These are phyloP conservation scores for Noctua comes DNA, from an alignment of 2,888 invertebrate genomes.

Conservation along the genomic window DNA sequence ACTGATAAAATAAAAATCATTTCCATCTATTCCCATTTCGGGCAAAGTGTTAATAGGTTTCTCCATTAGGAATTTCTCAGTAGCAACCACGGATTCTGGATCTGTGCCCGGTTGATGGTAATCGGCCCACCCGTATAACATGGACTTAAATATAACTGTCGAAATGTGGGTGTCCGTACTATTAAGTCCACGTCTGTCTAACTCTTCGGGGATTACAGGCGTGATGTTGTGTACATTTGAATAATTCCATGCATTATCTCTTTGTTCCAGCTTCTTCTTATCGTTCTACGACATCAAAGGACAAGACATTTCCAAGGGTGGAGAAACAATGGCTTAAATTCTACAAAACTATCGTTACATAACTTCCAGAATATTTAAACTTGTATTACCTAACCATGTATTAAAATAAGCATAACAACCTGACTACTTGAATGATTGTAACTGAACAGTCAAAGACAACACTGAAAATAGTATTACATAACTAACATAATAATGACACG, in stretches of 20 bases:
- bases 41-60: too few relatives aligned
- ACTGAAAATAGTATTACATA: conserved; percentile 13
- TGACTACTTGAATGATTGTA: neutral
- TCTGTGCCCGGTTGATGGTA: too few relatives aligned
- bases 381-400: neutral
- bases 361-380: neutral
- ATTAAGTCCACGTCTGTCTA: neutral
- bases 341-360: too few relatives aligned
- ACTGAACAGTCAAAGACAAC: neutral
- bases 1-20: neutral
- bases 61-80: too few relatives aligned
- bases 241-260: neutral
- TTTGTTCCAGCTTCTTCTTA: conserved; percentile 80
- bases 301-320: conserved; percentile 69
- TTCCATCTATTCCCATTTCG: neutral
- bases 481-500: neutral
- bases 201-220: neutral
- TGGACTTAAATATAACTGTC: too few relatives aligned
- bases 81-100: too few relatives aligned
- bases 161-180: neutral
- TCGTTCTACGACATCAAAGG: conserved; percentile 78
- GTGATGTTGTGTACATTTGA: neutral
- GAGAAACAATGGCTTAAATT: conserved; percentile 46
- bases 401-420: neutral
- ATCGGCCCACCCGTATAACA: too few relatives aligned